These are phyloP conservation scores for Pyrrhia umbra DNA, from an alignment of 2,888 invertebrate species.

Conservation along the genomic window DNA sequence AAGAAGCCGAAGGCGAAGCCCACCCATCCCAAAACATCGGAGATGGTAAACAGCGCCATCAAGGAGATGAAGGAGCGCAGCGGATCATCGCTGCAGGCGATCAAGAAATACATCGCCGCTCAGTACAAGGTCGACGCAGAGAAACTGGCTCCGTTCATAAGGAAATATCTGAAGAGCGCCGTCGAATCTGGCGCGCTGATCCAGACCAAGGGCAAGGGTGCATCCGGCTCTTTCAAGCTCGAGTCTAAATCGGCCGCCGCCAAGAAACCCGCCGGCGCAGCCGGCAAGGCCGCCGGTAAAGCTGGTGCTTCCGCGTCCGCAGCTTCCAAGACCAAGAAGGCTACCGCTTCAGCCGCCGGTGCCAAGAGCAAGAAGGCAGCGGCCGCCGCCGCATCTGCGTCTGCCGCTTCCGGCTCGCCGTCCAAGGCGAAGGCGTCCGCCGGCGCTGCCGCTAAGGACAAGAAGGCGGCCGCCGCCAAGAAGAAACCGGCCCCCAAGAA, in stretches of 20 bases:
- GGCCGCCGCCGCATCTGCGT: too few relatives aligned
- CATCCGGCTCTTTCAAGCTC: slow-evolving; percentile 84
- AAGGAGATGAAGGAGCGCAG: slow-evolving; percentile 88
- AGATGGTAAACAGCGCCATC: slow-evolving; percentile 91
- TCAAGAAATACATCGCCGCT: slow-evolving; percentile 91
- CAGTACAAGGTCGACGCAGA: slow-evolving; percentile 91
- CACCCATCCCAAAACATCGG: slow-evolving; percentile 70
- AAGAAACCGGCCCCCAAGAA: too few relatives aligned
- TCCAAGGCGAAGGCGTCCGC: too few relatives aligned
- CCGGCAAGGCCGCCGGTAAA: too few relatives aligned
- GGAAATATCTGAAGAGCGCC: slow-evolving; percentile 80
- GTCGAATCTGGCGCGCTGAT: slow-evolving; percentile 88
- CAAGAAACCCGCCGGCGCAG: too few relatives aligned
- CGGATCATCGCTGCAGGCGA: slow-evolving; percentile 90
- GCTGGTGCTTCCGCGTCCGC: too few relatives aligned
- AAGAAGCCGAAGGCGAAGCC: slow-evolving; percentile 71
- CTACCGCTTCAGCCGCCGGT: too few relatives aligned
- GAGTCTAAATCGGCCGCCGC: slow-evolving; percentile 68
- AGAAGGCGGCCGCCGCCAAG: too few relatives aligned
- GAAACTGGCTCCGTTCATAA: slow-evolving; percentile 90
- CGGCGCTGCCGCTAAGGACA: too few relatives aligned
- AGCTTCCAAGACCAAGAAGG: too few relatives aligned
- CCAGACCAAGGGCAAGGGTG: slow-evolving; percentile 90
- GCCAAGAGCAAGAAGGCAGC: too few relatives aligned
- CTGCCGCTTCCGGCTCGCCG: too few relatives aligned